A percentile compares a stretch with the other conserved stretches of the same genome.
These are phyloP conservation scores for Menura novaehollandiae DNA, from an alignment of 2,113 vertebrate species.

Conservation along the genomic window DNA sequence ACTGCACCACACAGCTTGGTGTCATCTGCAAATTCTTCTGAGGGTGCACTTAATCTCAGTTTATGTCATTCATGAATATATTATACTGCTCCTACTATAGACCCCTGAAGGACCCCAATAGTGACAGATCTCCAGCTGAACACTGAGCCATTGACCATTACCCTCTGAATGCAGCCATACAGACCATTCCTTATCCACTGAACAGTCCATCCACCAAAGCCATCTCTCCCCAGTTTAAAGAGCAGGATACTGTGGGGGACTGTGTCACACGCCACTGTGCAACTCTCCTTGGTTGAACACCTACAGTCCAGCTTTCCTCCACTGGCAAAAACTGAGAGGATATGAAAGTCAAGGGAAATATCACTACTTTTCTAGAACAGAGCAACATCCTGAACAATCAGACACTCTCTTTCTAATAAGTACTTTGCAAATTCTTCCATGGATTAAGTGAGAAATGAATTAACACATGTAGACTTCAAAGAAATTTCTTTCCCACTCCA, in stretches of 20 bases:
- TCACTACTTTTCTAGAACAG: background rate
- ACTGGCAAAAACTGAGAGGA: background rate
- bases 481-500: background rate
- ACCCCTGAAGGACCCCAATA: background rate
- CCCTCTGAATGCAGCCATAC: background rate
- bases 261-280: rapidly evolving
- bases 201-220: background rate
- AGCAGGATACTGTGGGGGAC: background rate
- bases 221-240: background rate
- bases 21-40: background rate
- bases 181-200: background rate
- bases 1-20: background rate
- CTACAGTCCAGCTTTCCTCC: background rate
- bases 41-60: background rate
- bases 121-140: background rate
- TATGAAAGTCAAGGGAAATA: background rate
- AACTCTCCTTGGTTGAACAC: background rate
- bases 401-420: background rate
- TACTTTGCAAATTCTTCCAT: background rate
- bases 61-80: background rate
- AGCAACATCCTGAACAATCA: background rate
- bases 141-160: background rate
- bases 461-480: background rate
- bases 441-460: background rate
- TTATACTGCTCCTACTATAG: background rate